phyloP scores from a whole-genome alignment of 2,888 invertebrate genomes.

The Patella pellucida region DNA sequence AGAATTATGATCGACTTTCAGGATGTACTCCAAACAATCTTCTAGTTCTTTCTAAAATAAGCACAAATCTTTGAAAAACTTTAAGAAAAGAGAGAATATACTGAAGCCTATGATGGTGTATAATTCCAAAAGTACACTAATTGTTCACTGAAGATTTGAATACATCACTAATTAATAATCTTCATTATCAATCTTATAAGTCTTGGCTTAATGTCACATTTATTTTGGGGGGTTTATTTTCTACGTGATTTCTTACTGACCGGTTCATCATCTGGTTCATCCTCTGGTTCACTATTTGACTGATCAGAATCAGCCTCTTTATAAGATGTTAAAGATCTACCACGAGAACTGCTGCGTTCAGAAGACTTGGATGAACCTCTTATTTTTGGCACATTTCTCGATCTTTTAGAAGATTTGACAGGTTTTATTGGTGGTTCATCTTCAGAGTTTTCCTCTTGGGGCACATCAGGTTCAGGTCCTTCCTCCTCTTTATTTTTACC shows the following conservation, averaged over 20 bases:
- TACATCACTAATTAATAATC: no score
- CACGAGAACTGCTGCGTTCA: background rate
- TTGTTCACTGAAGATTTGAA: no score
- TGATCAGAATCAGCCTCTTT: slow-evolving; percentile 2
- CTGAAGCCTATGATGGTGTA: no score
- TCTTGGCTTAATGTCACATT: background rate
- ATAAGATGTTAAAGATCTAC: background rate
- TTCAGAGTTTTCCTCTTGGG: slow-evolving; percentile 7
- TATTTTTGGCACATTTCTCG: background rate
- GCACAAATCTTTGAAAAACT: no score
- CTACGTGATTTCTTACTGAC: background rate
- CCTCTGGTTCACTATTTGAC: no score
- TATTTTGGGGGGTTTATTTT: background rate
- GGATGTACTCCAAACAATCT: no score
- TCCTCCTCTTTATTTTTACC: slow-evolving; percentile 21
- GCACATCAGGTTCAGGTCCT: no score
- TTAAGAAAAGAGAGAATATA: no score
- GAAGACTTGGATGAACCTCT: background rate
- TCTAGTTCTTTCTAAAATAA: no score
- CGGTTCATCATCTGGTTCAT: slow-evolving; percentile 3
- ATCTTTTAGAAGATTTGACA: background rate
- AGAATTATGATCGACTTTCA: no score
- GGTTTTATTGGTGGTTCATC: background rate
- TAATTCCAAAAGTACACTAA: no score
- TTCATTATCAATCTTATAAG: no score